phyloP scores from a whole-genome alignment of 2,888 invertebrate genomes.

The Agriopis marginaria region DNA sequence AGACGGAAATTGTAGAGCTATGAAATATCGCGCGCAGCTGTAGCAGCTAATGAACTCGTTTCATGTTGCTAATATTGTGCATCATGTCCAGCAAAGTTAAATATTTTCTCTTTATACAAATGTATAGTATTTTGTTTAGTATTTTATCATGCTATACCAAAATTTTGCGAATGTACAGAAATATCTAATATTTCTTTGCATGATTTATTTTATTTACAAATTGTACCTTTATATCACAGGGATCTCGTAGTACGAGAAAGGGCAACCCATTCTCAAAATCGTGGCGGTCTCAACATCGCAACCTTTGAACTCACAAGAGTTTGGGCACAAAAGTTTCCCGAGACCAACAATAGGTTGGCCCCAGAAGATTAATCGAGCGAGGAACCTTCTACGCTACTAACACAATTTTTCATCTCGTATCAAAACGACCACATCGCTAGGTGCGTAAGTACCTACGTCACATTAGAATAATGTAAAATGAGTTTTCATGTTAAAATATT shows the following conservation, averaged over 20 bases:
- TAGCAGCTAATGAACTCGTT: constrained; percentile 76
- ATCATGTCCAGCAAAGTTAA: constrained; percentile 67
- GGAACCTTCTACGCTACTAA: constrained; percentile 74
- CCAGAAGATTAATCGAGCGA: constrained; percentile 83
- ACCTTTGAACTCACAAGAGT: constrained; percentile 78
- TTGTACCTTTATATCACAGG: constrained; percentile 22
- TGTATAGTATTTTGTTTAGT: constrained; percentile 6
- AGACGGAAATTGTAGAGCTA: constrained; percentile 69
- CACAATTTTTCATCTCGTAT: constrained; percentile 84
- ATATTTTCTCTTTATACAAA: constrained; percentile 49
- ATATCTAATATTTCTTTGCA: background rate
- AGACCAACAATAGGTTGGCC: constrained; percentile 79
- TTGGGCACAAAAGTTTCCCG: constrained; percentile 79
- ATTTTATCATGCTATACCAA: constrained; percentile 27
- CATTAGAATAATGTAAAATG: constrained; percentile 4
- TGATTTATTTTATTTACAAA: constrained; percentile 11
- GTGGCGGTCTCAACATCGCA: constrained; percentile 65
- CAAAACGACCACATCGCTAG: constrained; percentile 67
- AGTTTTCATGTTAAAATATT: too few relatives aligned
- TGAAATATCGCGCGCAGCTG: constrained; percentile 78
- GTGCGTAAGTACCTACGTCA: constrained; percentile 6
- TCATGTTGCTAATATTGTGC: constrained; percentile 75
- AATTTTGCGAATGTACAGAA: constrained; percentile 4
- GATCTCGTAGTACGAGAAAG: constrained; percentile 33
- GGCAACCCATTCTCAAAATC: constrained; percentile 60